Base-by-base conservation (phyloP, 2,888 invertebrate genomes). In the Tipula vernalis region DNA sequence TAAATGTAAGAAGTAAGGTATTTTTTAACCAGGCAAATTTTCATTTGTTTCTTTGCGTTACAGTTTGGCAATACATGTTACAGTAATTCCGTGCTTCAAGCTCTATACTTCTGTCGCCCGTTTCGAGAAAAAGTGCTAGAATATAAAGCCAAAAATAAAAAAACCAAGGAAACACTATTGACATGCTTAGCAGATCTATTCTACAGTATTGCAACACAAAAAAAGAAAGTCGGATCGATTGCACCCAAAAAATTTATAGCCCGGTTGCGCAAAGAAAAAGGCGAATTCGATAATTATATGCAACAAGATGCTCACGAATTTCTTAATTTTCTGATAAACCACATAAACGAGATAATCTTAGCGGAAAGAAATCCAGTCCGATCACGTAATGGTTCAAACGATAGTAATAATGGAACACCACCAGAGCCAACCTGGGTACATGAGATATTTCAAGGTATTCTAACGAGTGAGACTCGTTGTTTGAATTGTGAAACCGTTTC, bases 271-370 rank as follows among this genome's bases (percentile, higher is more conserved):
- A 99, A 99, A 93, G 99, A 99, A 93, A 99, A 99, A 94, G 99
- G 98, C 93, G 96, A 98, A 91, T 99, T 99, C 93, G 99, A 99
- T 92, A 99, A 99, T 92, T 99, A 99, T 91, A 98, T 99, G 97
- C 99, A 99, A 92, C 99, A 99, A 93, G 99, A 99, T 95, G 99
- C 99, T 86, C 99, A 99, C 91, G 99, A 99, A 91, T 99, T 99
- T 93, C 94, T 99, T 88, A 99, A 99, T 92, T 99, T 99, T 92
- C 94, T 99, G 88, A 97, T 99, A 88, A 99, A 99, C 92, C 98
- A 98, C 90, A 98, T 99, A 90, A 98, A 98, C 92, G 99, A 99
- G 93, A 98, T 98, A 89, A 97, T 99, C 90, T 93, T 98, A 93
- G 98, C 98, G 95, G 93, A 92, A 87, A 89, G 92, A 13, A 91